Evolutionary conservation across 1,140 invertebrate genomes (phyloP).

Genomic region (Megalonaias nervosa): DNA sequence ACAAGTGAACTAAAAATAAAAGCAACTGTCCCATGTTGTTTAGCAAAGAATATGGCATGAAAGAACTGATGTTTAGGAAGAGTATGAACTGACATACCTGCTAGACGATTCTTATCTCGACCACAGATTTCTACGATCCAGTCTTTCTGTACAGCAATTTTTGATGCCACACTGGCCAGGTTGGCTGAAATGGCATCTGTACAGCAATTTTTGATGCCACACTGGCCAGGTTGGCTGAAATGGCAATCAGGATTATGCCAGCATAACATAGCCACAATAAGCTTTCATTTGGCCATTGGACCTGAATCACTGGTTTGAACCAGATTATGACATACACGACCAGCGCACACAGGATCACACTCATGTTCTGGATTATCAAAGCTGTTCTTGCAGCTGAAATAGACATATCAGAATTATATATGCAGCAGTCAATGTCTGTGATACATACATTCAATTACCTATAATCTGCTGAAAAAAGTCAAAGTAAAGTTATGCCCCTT

Average conservation of each 20-base stretch:
- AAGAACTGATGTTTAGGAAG: not conserved
- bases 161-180: slow-evolving; percentile 70
- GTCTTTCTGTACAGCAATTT: slow-evolving; percentile 74
- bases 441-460: too few relatives aligned
- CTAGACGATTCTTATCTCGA: slow-evolving; percentile 55
- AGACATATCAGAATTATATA: slow-evolving; percentile 6
- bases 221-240: slow-evolving; percentile 64
- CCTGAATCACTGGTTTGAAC: slow-evolving; percentile 32
- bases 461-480: too few relatives aligned
- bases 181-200: slow-evolving; percentile 64
- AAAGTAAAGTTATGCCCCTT: too few relatives aligned
- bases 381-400: slow-evolving; percentile 51
- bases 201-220: slow-evolving; percentile 72
- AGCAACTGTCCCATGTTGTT: not conserved
- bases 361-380: slow-evolving; percentile 49
- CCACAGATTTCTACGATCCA: slow-evolving; percentile 74
- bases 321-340: slow-evolving; percentile 42
- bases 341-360: slow-evolving; percentile 47
- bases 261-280: slow-evolving; percentile 43
- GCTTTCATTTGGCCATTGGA: slow-evolving; percentile 32
- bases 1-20: not conserved
- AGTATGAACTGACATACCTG: slow-evolving; percentile 44
- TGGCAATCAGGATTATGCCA: slow-evolving; percentile 60
- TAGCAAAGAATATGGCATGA: not conserved
- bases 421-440: too few relatives aligned